phyloP scores from a whole-genome alignment of 2,888 invertebrate genomes.

The Oeneis ivallda region DNA sequence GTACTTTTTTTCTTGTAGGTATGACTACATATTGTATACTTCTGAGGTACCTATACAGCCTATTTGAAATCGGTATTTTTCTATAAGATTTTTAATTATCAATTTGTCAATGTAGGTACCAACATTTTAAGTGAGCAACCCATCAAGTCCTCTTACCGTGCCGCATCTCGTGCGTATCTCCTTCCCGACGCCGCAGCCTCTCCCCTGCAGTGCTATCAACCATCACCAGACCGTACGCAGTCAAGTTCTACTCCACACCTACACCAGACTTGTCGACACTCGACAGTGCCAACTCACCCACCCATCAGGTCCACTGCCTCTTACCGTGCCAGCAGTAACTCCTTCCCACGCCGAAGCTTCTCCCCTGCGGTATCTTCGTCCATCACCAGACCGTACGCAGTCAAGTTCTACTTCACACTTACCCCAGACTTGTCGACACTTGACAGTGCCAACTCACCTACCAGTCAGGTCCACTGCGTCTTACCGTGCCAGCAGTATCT shows the following conservation, averaged over 20 bases:
- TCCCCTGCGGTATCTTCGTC: conserved; percentile 62
- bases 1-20: too few species aligned
- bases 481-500: background rate
- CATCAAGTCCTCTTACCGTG: conserved; percentile 48
- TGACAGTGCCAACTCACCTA: conserved; percentile 51
- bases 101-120: too few species aligned
- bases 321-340: conserved; percentile 69
- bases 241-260: conserved; percentile 65
- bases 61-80: too few species aligned
- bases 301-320: conserved; percentile 69
- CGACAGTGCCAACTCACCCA: conserved; percentile 62
- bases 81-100: too few species aligned
- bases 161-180: background rate
- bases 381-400: conserved; percentile 57
- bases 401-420: conserved; percentile 58
- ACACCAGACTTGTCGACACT: conserved; percentile 44
- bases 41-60: too few species aligned
- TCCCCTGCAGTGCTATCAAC: conserved; percentile 59
- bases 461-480: conserved; percentile 71
- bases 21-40: too few species aligned
- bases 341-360: conserved; percentile 70
- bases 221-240: conserved; percentile 75
- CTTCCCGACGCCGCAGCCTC: conserved; percentile 63
- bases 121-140: too few species aligned
- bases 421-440: conserved; percentile 61